Base-by-base conservation (phyloP, 1,140 invertebrate genomes). In the Brachionus asplanchnoidis region DNA sequence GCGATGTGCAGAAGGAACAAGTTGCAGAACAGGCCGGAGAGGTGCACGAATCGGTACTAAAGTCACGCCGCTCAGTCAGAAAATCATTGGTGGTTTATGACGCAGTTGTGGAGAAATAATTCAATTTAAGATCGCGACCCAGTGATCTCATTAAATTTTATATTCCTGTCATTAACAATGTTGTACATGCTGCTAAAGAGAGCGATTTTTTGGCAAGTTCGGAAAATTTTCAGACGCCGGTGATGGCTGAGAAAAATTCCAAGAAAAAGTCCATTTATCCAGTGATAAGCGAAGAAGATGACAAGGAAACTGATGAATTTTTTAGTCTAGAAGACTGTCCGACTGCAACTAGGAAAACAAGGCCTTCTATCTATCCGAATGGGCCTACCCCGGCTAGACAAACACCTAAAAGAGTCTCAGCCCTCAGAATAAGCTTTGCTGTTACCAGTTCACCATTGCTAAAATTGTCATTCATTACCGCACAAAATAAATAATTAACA, bases 61-160 rank as follows among this genome's bases (percentile, higher is more conserved):
- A 42, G 17, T 28, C 77, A 23, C 28, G 79, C 23, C 50, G 79
- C 20, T 82, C 53, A 26, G n/a, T 20, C 8, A 42, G 53, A 32
- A 20, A 44, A 65, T 65, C 53, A 32, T 2, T 82, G n/a, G 36
- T 42, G 20, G 11, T 20, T 1, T 23, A 20, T 14, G 65, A 82
- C 12, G n/a, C 8, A n/a, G 2, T 28, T 7, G 79, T 65, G 12
- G 42, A 40, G 23, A 82, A 60, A 40, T 66, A 68, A 26, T 82
- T 66, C 28, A 82, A 82, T 82, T 46, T 82, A 12, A 60, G 79
- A 60, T 82, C 79, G 53, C 20, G 79, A 28, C 79, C 79, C 6
- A 82, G 79, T 42, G 79, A 82, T 82, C 36, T 82, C 7, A 82
- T 82, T 3, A 82, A 82, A 46, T 82, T 82, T 26, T 53, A 82